Evolutionary conservation across 2,113 vertebrate species (phyloP).

Genomic region (Emydura subglobosa): DNA sequence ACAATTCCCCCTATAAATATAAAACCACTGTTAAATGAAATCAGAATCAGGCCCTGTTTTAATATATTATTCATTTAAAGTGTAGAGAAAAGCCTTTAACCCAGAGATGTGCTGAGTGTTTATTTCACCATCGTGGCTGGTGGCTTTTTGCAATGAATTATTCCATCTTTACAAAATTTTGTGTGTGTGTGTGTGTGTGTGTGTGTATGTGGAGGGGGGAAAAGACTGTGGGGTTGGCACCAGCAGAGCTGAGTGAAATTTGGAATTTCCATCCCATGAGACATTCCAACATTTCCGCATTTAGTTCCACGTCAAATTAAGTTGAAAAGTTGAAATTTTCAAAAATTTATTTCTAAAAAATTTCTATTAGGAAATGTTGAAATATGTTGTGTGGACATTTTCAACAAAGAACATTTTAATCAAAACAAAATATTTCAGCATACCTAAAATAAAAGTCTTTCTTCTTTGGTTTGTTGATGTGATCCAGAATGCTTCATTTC

Average conservation of each 20-base stretch:
- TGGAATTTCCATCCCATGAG: neutral
- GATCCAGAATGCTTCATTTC: neutral
- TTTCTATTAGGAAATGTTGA: neutral
- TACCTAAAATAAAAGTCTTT: neutral
- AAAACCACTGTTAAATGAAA: neutral
- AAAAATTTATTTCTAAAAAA: neutral
- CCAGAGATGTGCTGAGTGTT: neutral
- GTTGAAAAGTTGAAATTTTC: neutral
- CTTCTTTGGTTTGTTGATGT: neutral
- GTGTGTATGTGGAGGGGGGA: neutral
- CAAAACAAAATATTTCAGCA: neutral
- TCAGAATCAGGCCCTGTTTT: neutral
- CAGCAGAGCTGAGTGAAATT: neutral
- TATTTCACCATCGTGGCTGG: neutral
- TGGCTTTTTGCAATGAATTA: neutral
- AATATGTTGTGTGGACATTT: neutral
- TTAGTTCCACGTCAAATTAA: neutral
- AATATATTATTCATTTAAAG: neutral
- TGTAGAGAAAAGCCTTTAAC: neutral
- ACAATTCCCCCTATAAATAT: neutral
- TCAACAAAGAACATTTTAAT: neutral
- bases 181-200: no score
- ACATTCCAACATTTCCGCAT: neutral
- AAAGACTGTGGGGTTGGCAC: neutral
- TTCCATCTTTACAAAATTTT: neutral